Conservation (phyloP, 2,888 invertebrate species). For the Tuta absoluta region DNA sequence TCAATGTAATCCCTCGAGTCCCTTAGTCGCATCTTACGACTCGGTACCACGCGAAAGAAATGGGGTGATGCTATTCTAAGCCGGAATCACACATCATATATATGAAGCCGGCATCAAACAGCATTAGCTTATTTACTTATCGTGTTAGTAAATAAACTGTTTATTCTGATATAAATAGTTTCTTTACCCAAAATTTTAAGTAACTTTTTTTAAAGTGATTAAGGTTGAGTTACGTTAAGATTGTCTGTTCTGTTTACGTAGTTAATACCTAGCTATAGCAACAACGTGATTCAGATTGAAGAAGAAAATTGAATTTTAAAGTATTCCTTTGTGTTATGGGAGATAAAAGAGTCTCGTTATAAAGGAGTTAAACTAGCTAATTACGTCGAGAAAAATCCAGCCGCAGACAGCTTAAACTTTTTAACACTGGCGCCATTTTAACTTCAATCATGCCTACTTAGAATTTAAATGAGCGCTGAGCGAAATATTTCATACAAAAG, state of each 20-base stretch:
- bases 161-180: too few species aligned
- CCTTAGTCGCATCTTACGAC: too few species aligned
- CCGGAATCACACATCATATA: too few species aligned
- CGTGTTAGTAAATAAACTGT: too few species aligned
- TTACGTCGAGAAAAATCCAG: slow-evolving; percentile 54
- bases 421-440: slow-evolving; percentile 51
- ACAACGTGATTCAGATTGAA: slow-evolving; percentile 23
- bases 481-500: neutral
- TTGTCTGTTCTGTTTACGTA: neutral
- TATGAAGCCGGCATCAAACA: too few species aligned
- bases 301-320: slow-evolving; percentile 40
- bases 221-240: neutral
- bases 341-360: slow-evolving; percentile 57
- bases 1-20: too few species aligned
- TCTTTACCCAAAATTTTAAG: too few species aligned
- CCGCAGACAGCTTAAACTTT: slow-evolving; percentile 43
- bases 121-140: too few species aligned
- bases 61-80: too few species aligned
- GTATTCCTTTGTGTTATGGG: slow-evolving; percentile 48
- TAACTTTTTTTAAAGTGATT: too few species aligned
- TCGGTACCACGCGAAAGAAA: too few species aligned
- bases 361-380: slow-evolving; percentile 59
- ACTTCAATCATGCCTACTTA: slow-evolving; percentile 34
- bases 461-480: neutral
- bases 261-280: neutral